phyloP scores from a whole-genome alignment of 1,140 invertebrate genomes.

The Trichonephila clavata region DNA sequence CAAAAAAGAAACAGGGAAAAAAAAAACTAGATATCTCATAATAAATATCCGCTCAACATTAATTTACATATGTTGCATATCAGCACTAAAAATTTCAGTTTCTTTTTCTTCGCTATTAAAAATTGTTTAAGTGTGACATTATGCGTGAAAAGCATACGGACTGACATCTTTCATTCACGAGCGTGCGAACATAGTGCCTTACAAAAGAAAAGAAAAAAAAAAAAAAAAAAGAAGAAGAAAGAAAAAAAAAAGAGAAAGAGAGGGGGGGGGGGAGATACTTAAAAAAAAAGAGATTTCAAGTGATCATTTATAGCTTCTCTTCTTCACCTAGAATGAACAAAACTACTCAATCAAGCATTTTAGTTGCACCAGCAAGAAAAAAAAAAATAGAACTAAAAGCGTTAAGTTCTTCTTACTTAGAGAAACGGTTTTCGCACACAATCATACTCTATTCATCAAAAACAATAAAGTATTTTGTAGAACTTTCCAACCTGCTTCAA shows the following conservation, averaged over 20 bases:
- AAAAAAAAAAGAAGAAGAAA: too few species aligned
- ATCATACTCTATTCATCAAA: constrained; percentile 41
- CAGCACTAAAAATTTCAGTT: too few species aligned
- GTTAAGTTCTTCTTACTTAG: not conserved
- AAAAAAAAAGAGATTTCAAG: constrained; percentile 6
- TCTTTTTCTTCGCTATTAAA: too few species aligned
- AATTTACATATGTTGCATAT: too few species aligned
- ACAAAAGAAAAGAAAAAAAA: not conserved
- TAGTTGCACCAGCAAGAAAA: not conserved
- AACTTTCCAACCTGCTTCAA: constrained; percentile 1
- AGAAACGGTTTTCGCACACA: constrained; percentile 12
- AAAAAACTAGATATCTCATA: too few species aligned
- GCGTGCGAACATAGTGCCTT: not conserved
- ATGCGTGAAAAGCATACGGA: not conserved
- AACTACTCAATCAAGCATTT: constrained; percentile 67
- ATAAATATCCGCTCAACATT: too few species aligned
- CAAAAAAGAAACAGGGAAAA: too few species aligned
- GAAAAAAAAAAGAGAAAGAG: not conserved
- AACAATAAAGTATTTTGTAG: constrained; percentile 69
- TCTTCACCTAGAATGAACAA: constrained; percentile 13
- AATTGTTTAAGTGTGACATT: not conserved
- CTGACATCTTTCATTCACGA: not conserved
- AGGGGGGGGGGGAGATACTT: too few species aligned
- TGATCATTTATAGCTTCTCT: constrained; percentile 21
- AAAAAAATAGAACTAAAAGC: not conserved